Evolutionary conservation across 2,888 invertebrate species (phyloP), one percentile per base, ranked within the genome.

Genomic region (Phyllotreta cruciferae): DNA sequence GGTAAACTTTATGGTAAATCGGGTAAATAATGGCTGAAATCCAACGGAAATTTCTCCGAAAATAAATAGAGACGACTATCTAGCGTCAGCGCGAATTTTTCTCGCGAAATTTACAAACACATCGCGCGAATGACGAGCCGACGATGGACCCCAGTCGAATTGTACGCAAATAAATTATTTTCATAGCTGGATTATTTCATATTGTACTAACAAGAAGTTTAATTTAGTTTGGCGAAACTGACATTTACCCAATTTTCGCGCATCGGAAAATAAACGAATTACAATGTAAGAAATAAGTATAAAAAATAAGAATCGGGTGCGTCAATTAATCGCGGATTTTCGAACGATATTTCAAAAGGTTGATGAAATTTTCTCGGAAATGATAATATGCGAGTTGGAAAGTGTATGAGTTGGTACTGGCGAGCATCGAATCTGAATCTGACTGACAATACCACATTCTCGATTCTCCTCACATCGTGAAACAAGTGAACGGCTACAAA

Each of bases 401-500:
- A 14, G 52, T n/a, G 38, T 38, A 11, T 14, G 14, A 38, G 37
- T 10, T 14, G 37, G 60, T 44, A 60, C 42, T 60, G 60, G 60
- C 38, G 44, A 60, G 52, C 58, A 60, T 60, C 52, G 52, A 60
- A 53, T 44, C 60, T 52, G 56, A 61, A 64, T 75, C 73, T 75
- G 75, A 76, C 75, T 76, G 76, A 77, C 77, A 78, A 78, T 77
- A 74, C 77, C 72, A 71, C 75, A 78, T 78, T 70, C 68, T 70
- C 66, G 73, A 78, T 78, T 78, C 78, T 78, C 76, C 74, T 78
- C 78, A 78, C 78, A 78, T 75, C 74, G 75, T 73, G 77, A 76
- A 77, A 77, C 78, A 77, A 78, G 76, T 78, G 78, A 78, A 77
- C 78, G 77, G 78, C 77, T 74, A 77, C 78, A 78, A 78, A 78